Conservation (phyloP, 2,797 vertebrate species). For the Pampus argenteus region DNA sequence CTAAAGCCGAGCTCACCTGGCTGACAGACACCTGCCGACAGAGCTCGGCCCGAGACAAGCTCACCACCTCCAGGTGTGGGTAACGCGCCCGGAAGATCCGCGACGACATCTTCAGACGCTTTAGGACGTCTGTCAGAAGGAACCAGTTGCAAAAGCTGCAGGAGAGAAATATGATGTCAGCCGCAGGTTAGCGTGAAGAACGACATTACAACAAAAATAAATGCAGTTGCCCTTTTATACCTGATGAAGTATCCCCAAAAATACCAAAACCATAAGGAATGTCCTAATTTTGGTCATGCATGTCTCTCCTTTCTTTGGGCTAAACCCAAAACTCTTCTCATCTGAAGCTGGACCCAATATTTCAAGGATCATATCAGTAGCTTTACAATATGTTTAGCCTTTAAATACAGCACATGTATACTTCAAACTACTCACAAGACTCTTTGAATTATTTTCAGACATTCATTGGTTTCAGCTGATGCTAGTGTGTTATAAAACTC, state of each 20-base stretch:
- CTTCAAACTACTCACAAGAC: not conserved
- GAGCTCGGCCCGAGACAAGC: constrained; percentile 89
- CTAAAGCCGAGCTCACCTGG: constrained; percentile 89
- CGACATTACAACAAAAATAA: no score
- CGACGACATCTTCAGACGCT: constrained; percentile 94
- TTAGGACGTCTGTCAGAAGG: constrained; percentile 93
- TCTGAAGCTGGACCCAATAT: no score
- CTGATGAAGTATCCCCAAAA: not conserved
- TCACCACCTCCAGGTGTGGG: constrained; percentile 93
- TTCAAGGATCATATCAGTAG: no score
- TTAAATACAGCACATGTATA: no score
- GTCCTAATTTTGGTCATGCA: no score
- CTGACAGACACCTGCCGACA: constrained; percentile 91
- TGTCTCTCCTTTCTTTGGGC: no score
- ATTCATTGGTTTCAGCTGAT: not conserved
- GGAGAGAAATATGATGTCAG: constrained; percentile 19
- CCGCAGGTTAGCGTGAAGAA: no score
- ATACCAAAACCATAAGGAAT: no score
- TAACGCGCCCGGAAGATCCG: constrained; percentile 96
- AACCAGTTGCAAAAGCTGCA: constrained; percentile 98
- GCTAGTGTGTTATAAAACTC: no score
- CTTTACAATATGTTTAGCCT: no score
- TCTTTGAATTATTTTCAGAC: not conserved
- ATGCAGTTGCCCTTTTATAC: not conserved
- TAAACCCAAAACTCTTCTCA: no score